A percentile compares a stretch with the other conserved stretches of the same genome.
Evolutionary conservation across 2,113 vertebrate species (phyloP).

Genomic region (Peromyscus californicus): DNA sequence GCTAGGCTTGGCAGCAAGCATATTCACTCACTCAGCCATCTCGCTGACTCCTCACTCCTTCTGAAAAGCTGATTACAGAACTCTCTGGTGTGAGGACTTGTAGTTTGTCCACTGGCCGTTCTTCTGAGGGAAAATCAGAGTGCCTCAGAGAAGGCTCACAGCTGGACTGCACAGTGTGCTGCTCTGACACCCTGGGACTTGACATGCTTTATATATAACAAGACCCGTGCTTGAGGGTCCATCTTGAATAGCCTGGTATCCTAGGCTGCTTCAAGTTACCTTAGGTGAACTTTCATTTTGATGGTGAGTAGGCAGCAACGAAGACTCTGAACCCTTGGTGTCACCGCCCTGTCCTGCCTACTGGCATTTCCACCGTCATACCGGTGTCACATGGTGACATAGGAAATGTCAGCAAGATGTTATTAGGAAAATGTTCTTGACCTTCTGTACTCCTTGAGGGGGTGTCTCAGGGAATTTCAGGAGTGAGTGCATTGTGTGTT

Average conservation of each 20-base stretch:
- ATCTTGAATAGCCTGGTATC: not conserved
- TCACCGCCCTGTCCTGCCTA: rapidly evolving
- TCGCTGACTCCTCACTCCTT: not conserved
- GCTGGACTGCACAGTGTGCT: rapidly evolving
- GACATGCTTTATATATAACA: not conserved
- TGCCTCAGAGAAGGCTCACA: not conserved
- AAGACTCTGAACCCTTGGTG: not conserved
- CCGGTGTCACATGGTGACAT: rapidly evolving
- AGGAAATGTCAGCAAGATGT: not conserved
- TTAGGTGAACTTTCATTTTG: not conserved
- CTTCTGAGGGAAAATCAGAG: not conserved
- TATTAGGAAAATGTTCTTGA: not conserved
- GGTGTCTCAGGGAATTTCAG: not conserved
- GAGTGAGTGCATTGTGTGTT: not conserved
- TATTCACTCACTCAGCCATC: not conserved
- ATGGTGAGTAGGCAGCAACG: not conserved
- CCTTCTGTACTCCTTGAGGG: not conserved
- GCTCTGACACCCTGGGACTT: not conserved
- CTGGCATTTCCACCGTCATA: rapidly evolving
- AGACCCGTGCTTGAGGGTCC: not conserved
- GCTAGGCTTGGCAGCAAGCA: not conserved
- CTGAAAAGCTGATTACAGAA: not conserved
- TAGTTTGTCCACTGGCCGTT: rapidly evolving
- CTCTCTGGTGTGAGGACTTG: rapidly evolving
- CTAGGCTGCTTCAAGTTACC: not conserved